Base-by-base conservation (phyloP, 2,113 vertebrate genomes). In the Salminus brasiliensis region DNA sequence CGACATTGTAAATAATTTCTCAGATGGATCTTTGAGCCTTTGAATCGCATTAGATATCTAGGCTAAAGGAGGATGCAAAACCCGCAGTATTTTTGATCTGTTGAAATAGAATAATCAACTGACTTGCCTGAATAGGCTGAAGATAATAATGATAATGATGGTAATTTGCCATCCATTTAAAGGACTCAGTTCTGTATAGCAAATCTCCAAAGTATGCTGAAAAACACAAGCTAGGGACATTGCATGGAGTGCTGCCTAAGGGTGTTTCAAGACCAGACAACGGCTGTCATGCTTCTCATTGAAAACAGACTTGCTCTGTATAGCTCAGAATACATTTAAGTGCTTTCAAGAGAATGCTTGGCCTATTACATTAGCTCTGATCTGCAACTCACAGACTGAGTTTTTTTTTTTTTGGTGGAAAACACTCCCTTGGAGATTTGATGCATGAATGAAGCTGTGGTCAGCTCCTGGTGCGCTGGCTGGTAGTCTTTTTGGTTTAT, bases 31-130 rank as follows among this genome's bases (percentile, higher is more conserved):
- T 53, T 41, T 41, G 39, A 5, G 8, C 7, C 52, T 25, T 55
- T 55, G 52, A 55, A 25, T 23, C 9, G 8, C 8, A 7, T 62
- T 63, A 34, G 60, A 63, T 32, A 30, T 63, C 30, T 32, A 63
- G 60, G 16, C 30, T 63, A 63, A 32, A 63, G 30, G 16, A 9
- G 9, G 53, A 11, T 10, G 57, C 25, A 29, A 1, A 27, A 29
- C 12, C 5, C 10, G 13, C n/a, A 27, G 18, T 36, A 36, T 65
- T 65, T 32, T 2, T 63, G 18, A 36, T 63, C 60, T 21, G 25
- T 15, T 60, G 60, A 63, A 63, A 62, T 63, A 34, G 29, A 63
- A 63, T 63, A 63, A 65, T 65, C 62, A 39, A 27, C 32, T 39
- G 62, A 65, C 60, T 34, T 63, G 60, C 5, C 3, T 65, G 60